A percentile compares a stretch with the other conserved stretches of the same genome.
Conservation (phyloP, 2,113 vertebrate genomes). For the Myodes glareolus region DNA sequence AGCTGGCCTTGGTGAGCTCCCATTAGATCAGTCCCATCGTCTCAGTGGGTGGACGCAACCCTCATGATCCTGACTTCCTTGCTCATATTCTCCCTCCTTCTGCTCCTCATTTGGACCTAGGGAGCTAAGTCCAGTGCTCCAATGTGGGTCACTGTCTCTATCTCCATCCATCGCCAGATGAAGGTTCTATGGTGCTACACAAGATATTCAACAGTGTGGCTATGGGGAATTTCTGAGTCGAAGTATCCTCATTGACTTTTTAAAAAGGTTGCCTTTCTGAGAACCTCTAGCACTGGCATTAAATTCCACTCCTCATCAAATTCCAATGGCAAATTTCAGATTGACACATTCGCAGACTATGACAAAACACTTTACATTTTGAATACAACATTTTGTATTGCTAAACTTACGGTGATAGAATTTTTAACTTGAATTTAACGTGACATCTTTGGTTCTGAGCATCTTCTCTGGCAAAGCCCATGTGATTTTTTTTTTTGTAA, state of each 20-base stretch:
- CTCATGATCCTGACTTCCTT: no score
- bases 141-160: no score
- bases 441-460: not conserved
- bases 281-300: not conserved
- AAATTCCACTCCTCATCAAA: not conserved
- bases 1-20: no score
- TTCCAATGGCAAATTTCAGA: slow-evolving; percentile 15
- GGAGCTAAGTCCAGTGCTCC: no score
- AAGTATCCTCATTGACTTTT: not conserved
- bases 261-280: not conserved
- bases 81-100: no score
- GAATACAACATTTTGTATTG: not conserved
- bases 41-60: no score
- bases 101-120: no score
- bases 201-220: no score
- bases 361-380: slow-evolving; percentile 2
- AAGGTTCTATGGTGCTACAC: no score
- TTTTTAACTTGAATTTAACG: not conserved
- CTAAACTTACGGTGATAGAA: not conserved
- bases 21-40: no score
- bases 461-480: not conserved
- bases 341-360: not conserved
- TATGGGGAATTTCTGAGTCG: not conserved
- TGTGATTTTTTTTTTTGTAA: not conserved
- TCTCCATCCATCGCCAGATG: no score